Conservation (phyloP, 2,797 vertebrate genomes). For the Rhabdophis nuchalis region DNA sequence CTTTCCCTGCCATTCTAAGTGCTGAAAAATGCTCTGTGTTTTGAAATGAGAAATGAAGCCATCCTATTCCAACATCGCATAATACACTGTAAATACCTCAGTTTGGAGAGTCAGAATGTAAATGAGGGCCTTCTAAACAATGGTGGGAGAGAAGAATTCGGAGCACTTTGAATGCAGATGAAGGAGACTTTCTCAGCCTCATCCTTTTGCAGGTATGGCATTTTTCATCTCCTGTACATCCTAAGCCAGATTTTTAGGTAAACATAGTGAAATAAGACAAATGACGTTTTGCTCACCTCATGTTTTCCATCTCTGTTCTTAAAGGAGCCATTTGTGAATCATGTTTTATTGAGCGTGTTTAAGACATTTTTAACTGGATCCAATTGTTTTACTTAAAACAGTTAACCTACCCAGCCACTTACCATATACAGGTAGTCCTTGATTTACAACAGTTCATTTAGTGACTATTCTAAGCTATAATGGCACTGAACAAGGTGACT, state of each 20-base stretch:
- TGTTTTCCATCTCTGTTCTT: neutral
- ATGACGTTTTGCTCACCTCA: slow-evolving; percentile 11
- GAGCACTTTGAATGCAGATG: neutral
- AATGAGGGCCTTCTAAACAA: neutral
- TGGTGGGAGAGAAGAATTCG: neutral
- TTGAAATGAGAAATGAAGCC: neutral
- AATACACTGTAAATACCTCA: neutral
- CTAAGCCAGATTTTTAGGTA: neutral
- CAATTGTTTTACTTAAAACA: neutral
- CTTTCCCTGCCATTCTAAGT: neutral
- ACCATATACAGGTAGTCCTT: neutral
- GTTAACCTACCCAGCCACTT: neutral
- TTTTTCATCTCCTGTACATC: neutral
- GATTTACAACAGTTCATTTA: neutral
- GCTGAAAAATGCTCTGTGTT: neutral
- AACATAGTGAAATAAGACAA: neutral
- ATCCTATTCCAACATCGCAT: neutral
- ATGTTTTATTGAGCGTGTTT: neutral
- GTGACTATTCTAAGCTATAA: neutral
- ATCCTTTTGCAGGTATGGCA: neutral
- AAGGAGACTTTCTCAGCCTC: neutral
- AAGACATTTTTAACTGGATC: slow-evolving; percentile 4
- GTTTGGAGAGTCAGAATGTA: neutral
- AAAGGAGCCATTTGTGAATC: neutral
- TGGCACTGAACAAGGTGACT: neutral